phyloP scores from a whole-genome alignment of 2,888 invertebrate species.

The Stegophylla sp. region DNA sequence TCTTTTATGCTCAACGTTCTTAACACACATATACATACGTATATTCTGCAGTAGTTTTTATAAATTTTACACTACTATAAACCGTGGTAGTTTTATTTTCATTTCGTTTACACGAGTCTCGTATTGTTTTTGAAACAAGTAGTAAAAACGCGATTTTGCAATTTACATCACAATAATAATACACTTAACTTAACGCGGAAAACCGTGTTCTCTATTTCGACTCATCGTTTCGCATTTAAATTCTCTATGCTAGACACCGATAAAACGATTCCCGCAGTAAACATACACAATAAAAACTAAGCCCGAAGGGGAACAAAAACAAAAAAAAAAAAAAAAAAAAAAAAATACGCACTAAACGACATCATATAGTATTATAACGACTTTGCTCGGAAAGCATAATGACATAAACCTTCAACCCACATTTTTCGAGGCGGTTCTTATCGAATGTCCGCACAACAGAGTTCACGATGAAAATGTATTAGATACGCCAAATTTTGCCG shows the following conservation, averaged over 20 bases:
- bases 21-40: not conserved
- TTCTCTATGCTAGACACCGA: not conserved
- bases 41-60: not conserved
- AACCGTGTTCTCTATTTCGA: not conserved
- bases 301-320: not conserved
- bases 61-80: not conserved
- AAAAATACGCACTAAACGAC: not conserved
- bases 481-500: conserved; percentile 11
- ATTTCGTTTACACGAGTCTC: not conserved
- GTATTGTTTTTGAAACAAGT: not conserved
- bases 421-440: conserved; percentile 25
- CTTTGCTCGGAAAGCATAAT: conserved; percentile 16
- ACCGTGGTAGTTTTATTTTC: not conserved
- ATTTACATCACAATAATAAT: too few relatives aligned
- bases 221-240: not conserved
- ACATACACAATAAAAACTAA: too few relatives aligned
- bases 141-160: not conserved
- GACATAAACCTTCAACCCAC: not conserved
- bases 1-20: conserved; percentile 20
- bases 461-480: not conserved
- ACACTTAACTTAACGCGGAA: not conserved
- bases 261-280: not conserved
- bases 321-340: too few relatives aligned
- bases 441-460: not conserved
- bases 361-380: not conserved